Conservation (phyloP, 2,797 vertebrate genomes). For the Fringilla coelebs region DNA sequence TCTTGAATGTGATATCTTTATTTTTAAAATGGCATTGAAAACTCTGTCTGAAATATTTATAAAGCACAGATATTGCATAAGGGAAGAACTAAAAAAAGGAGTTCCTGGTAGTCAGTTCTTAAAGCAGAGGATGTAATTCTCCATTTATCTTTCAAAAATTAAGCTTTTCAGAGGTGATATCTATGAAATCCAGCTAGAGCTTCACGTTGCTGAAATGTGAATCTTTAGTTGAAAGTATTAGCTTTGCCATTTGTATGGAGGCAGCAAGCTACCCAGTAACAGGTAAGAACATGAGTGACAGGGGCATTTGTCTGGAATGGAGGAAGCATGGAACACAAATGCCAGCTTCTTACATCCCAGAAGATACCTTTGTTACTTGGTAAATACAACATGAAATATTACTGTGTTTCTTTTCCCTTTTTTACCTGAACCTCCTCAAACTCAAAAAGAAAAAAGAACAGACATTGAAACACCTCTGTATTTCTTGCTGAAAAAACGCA, state of each 20-base stretch:
- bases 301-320: neutral
- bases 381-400: neutral
- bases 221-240: neutral
- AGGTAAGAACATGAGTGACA: neutral
- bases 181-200: neutral
- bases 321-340: neutral
- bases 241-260: neutral
- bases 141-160: neutral
- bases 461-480: neutral
- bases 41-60: slow-evolving; percentile 42
- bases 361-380: neutral
- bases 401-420: neutral
- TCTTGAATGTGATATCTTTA: neutral
- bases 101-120: neutral
- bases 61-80: neutral
- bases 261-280: neutral
- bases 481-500: neutral
- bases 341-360: neutral
- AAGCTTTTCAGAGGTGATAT: neutral
- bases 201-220: neutral
- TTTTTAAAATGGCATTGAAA: slow-evolving; percentile 17
- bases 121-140: neutral
- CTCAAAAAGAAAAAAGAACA: neutral
- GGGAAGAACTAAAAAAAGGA: neutral
- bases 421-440: neutral